These are phyloP conservation scores for Mamestra configurata DNA, from an alignment of 1,140 invertebrate species.

Conservation along the genomic window DNA sequence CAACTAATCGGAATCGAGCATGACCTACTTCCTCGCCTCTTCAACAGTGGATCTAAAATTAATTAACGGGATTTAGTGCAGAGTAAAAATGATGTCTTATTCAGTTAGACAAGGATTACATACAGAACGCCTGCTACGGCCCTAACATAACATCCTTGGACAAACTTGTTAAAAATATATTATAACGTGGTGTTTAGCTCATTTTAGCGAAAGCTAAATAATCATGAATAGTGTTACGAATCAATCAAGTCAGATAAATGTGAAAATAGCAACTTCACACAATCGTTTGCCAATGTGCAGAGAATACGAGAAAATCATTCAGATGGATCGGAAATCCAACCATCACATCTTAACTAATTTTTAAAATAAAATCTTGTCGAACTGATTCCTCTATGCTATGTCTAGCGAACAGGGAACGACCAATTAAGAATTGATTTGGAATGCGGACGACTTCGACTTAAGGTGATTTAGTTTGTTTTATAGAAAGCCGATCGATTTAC, in stretches of 20 bases:
- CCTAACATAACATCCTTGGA: not conserved
- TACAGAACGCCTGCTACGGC: no score
- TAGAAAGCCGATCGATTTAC: not conserved
- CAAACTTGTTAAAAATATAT: no score
- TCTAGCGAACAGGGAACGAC: conserved; percentile 53
- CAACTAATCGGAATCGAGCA: conserved; percentile 64
- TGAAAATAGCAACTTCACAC: not conserved
- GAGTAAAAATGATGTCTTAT: not conserved
- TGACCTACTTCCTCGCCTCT: conserved; percentile 60
- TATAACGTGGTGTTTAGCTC: no score
- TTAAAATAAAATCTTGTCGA: conserved; percentile 1
- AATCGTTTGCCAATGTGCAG: not conserved
- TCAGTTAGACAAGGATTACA: no score
- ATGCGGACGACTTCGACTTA: conserved; percentile 42
- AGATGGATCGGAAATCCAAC: conserved; percentile 7
- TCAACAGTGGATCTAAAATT: conserved; percentile 60
- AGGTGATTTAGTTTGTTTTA: conserved; percentile 37
- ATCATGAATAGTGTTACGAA: no score
- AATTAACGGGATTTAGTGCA: conserved; percentile 59
- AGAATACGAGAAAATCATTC: conserved; percentile 1
- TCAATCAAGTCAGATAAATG: no score
- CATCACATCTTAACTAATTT: not conserved
- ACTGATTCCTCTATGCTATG: conserved; percentile 48
- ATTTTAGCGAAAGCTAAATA: no score
- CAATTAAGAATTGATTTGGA: conserved; percentile 68